phyloP scores from a whole-genome alignment of 2,888 invertebrate species.

The Psylliodes chrysocephalus region DNA sequence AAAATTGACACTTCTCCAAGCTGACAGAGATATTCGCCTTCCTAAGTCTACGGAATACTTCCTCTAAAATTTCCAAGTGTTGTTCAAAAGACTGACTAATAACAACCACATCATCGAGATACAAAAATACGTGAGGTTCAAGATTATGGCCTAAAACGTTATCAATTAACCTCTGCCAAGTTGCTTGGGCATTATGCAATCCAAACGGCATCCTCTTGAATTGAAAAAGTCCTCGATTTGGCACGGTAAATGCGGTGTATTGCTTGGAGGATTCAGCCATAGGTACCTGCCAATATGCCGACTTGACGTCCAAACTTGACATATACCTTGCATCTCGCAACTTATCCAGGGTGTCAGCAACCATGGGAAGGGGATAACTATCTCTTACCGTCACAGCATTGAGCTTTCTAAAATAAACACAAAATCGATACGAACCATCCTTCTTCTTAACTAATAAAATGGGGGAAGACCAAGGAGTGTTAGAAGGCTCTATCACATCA shows the following conservation, averaged over 20 bases:
- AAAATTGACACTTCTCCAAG: too few relatives aligned
- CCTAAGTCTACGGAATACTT: too few relatives aligned
- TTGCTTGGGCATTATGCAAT: slow-evolving; percentile 44
- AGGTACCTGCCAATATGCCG: slow-evolving; percentile 44
- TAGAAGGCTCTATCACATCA: too few relatives aligned
- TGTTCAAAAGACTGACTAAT: slow-evolving; percentile 38
- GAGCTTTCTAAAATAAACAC: slow-evolving; percentile 39
- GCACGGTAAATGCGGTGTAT: slow-evolving; percentile 44
- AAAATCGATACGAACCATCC: slow-evolving; percentile 32
- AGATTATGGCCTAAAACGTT: too few relatives aligned
- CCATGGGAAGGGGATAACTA: slow-evolving; percentile 3
- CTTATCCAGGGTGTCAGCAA: slow-evolving; percentile 43
- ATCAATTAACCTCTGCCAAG: too few relatives aligned
- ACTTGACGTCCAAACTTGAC: too few relatives aligned
- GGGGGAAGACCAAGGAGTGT: slow-evolving; percentile 29
- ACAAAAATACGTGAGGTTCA: too few relatives aligned
- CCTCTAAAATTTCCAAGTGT: slow-evolving; percentile 36
- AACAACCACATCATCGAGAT: slow-evolving; percentile 45
- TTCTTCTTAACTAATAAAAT: slow-evolving; percentile 39
- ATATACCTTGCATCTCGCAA: too few relatives aligned
- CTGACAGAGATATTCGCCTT: too few relatives aligned
- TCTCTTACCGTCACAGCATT: slow-evolving; percentile 8
- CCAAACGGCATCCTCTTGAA: too few relatives aligned
- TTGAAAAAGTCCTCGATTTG: too few relatives aligned
- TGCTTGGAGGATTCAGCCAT: slow-evolving; percentile 34